These are phyloP conservation scores for Tenthredo livida DNA, from an alignment of 2,888 invertebrate species.

Conservation along the genomic window DNA sequence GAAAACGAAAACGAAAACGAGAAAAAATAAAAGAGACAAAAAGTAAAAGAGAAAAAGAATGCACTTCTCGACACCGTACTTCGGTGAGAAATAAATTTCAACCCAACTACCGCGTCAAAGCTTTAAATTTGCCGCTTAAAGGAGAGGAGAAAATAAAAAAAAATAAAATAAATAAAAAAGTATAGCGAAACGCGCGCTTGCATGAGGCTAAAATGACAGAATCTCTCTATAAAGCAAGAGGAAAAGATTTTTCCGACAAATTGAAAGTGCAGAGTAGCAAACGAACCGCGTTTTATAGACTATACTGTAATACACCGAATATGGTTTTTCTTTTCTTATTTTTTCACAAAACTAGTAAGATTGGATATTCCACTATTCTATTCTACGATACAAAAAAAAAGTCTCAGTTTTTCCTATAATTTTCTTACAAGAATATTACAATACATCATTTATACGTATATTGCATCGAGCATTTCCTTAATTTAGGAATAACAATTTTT, in stretches of 20 bases:
- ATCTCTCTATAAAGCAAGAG: background rate
- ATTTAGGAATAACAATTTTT: background rate
- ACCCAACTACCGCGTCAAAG: constrained; percentile 35
- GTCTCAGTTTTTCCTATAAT: background rate
- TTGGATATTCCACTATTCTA: background rate
- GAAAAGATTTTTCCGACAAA: constrained; percentile 20
- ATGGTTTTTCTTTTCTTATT: background rate
- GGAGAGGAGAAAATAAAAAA: background rate
- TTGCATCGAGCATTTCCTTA: background rate
- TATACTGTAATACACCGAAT: background rate
- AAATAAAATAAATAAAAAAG: no score
- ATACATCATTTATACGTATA: background rate
- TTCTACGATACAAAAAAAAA: background rate
- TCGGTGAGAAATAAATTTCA: constrained; percentile 22
- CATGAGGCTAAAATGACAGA: constrained; percentile 13
- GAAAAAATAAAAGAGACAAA: background rate
- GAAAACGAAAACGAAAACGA: background rate
- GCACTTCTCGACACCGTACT: constrained; percentile 31
- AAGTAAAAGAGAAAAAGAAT: constrained; percentile 1
- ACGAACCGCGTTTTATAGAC: constrained; percentile 22
- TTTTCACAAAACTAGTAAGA: background rate
- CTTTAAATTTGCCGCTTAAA: constrained; percentile 34
- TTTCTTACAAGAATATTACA: background rate
- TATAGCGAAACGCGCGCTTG: background rate
- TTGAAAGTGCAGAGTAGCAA: constrained; percentile 28